These are phyloP conservation scores for Xanthia togata DNA, from an alignment of 2,888 invertebrate genomes.

Conservation along the genomic window DNA sequence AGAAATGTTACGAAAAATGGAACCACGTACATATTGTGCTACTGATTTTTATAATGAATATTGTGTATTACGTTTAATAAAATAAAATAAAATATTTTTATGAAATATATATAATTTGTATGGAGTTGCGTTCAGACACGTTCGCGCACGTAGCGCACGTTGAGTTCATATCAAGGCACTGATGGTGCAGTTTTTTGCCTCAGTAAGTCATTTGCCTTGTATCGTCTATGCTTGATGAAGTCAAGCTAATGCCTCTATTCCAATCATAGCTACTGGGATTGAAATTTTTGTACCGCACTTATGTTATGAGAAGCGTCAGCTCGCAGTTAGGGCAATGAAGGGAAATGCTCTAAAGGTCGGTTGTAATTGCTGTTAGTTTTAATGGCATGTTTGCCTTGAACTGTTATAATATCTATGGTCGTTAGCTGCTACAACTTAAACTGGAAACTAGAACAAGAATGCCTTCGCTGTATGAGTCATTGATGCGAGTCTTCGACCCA, in stretches of 20 bases:
- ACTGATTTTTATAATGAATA: background rate
- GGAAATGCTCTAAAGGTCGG: constrained; percentile 37
- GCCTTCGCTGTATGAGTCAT: background rate
- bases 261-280: constrained; percentile 52
- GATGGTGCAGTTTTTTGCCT: constrained; percentile 63
- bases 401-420: constrained; percentile 18
- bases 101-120: background rate
- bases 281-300: constrained; percentile 35
- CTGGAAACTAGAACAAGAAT: constrained; percentile 6
- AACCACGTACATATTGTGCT: background rate
- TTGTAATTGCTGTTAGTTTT: constrained; percentile 7
- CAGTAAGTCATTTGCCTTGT: constrained; percentile 65
- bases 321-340: constrained; percentile 27
- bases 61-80: background rate
- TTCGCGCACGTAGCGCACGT: no score
- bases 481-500: background rate
- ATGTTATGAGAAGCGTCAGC: constrained; percentile 31
- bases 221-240: constrained; percentile 58
- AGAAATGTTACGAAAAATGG: background rate
- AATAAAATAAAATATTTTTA: no score
- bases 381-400: constrained; percentile 42
- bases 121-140: constrained; percentile 5
- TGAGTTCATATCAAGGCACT: constrained; percentile 27
- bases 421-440: background rate
- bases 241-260: constrained; percentile 55